Percentiles rank a stretch among this genome's conserved stretches.
These are phyloP conservation scores for Heliothis subflexa DNA, from an alignment of 1,140 invertebrate genomes.

Conservation along the genomic window DNA sequence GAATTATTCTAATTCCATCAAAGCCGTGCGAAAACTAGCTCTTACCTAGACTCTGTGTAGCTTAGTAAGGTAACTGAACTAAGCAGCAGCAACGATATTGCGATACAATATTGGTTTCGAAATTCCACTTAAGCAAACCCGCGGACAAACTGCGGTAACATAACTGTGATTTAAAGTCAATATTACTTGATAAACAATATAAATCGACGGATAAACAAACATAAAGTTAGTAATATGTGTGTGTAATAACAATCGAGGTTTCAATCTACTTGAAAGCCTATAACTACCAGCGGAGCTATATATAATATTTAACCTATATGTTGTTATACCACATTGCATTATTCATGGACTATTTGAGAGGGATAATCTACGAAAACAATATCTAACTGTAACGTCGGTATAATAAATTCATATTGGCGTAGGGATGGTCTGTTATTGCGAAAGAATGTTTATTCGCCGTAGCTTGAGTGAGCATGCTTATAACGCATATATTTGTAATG, in stretches of 20 bases:
- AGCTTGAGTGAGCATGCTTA: constrained; percentile 10
- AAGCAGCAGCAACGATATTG: too few relatives aligned
- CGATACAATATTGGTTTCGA: not conserved
- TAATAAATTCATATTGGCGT: constrained; percentile 51
- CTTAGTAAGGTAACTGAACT: not conserved
- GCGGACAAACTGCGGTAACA: not conserved
- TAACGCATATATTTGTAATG: constrained; percentile 13
- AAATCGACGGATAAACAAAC: constrained; percentile 39
- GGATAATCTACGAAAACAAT: constrained; percentile 66
- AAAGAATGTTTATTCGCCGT: constrained; percentile 41
- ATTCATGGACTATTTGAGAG: constrained; percentile 67
- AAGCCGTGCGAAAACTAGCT: too few relatives aligned
- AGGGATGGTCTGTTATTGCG: constrained; percentile 36
- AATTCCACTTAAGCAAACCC: not conserved
- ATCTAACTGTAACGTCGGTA: constrained; percentile 55
- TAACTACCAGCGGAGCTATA: constrained; percentile 56
- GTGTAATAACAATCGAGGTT: constrained; percentile 59
- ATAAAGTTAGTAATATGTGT: constrained; percentile 35
- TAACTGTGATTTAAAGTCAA: constrained; percentile 24
- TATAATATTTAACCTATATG: constrained; percentile 45
- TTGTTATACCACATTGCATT: constrained; percentile 67
- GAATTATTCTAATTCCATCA: too few relatives aligned
- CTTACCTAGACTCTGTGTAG: too few relatives aligned
- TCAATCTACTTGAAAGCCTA: constrained; percentile 73
- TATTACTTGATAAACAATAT: constrained; percentile 38